Percentiles rank a stretch among this genome's conserved stretches.
phyloP scores from a whole-genome alignment of 2,113 vertebrate species.

The Microtus richardsoni region DNA sequence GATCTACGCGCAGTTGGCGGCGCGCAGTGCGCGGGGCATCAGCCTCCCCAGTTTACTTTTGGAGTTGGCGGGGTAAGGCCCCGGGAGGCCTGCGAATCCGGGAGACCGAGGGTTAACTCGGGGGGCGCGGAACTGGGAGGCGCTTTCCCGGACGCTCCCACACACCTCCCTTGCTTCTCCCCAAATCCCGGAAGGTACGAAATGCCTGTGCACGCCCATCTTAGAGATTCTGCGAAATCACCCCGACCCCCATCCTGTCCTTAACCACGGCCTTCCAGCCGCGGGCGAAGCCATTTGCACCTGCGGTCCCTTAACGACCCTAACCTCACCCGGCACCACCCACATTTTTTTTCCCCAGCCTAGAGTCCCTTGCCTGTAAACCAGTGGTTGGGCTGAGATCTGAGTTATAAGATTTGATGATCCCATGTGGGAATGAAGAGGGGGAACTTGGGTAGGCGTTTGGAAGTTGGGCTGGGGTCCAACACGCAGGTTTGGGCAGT shows the following conservation, averaged over 20 bases:
- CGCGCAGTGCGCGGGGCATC: conserved; percentile 89
- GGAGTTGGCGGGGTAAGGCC: conserved; percentile 92
- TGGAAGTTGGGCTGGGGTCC: not conserved
- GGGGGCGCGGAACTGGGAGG: too few relatives aligned
- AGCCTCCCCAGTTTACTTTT: conserved; percentile 92
- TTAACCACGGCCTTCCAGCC: not conserved
- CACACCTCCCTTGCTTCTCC: accelerated
- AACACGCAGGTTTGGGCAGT: not conserved
- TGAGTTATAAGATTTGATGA: not conserved
- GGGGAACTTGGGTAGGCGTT: not conserved
- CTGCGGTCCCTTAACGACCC: not conserved
- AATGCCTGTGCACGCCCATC: not conserved
- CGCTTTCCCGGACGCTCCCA: accelerated
- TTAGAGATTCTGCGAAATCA: not conserved
- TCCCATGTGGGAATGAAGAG: not conserved
- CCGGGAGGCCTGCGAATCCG: not conserved
- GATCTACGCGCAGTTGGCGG: conserved; percentile 89
- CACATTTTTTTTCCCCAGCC: not conserved
- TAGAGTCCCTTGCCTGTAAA: not conserved
- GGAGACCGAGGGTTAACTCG: not conserved
- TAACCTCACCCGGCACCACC: not conserved
- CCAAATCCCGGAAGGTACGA: accelerated
- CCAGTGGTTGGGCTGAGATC: not conserved
- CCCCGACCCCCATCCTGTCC: not conserved
- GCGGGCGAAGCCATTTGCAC: not conserved